Base-by-base conservation (phyloP, 2,113 vertebrate species). In the Poeciliopsis retropinna region DNA sequence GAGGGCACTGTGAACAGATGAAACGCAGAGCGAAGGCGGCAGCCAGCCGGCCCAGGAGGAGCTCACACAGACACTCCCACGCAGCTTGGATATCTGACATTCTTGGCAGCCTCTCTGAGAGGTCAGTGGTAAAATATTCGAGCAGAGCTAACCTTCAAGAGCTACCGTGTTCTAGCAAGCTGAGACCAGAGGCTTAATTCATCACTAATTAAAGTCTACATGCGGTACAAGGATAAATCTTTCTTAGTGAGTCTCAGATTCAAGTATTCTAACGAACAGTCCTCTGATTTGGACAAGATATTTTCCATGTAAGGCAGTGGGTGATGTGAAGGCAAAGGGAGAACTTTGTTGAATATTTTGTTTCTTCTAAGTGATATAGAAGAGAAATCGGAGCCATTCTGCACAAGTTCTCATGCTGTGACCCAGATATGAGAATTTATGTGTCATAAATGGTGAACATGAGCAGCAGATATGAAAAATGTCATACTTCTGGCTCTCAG, bases 1-100 rank as follows among this genome's bases (percentile, higher is more conserved):
- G 94, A 94, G 93, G 95, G 93, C 95, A 94, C 89, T 94, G 91
- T 86, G 83, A 88, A 88, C 87, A 92, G 89, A 89, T 84, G 87
- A 82, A 90, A 85, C 72, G 37, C 74, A 67, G 83, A 85, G 74
- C 31, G 17, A 75, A 89, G 85, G 81, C 87, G 85, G 85, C 82
- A 67, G 80, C 73, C 63, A 67, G 85, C 73, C 80, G 60, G 75
- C 79, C 80, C 85, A 86, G 84, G 76, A 88, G 84, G 72, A 78
- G 81, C 80, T 77, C 72, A 25, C 80, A 73, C 68, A 83, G 85
- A 75, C 86, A 71, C 90, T 93, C 91, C 92, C 92, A 94, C 91
- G 85, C 88, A 92, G 92, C 91, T 90, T 64, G 82, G 91, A 95
- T 93, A 92, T 93, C 91, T 94, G 90, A 87, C 88, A 95, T 95